phyloP scores from a whole-genome alignment of 2,888 invertebrate genomes.

The Pristionchus entomophagus region DNA sequence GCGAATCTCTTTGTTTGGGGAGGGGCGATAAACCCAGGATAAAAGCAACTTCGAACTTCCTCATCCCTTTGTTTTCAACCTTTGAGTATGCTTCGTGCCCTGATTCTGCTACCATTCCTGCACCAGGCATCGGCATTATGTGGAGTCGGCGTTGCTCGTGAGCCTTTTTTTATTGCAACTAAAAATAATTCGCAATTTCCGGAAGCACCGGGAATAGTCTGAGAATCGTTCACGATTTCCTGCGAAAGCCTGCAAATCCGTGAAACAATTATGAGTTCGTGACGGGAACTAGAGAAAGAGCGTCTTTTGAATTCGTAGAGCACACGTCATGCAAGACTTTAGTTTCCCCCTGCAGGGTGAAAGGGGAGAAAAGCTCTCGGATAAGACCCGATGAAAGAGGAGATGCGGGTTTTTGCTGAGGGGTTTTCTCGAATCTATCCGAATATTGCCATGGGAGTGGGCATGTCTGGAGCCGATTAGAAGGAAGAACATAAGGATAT shows the following conservation, averaged over 20 bases:
- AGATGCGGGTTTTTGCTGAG: background rate
- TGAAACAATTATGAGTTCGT: conserved; percentile 15
- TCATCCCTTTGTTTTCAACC: background rate
- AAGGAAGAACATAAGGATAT: too few relatives aligned
- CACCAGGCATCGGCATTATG: background rate
- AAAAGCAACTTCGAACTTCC: conserved; percentile 16
- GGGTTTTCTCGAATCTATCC: too few relatives aligned
- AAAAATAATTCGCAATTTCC: background rate
- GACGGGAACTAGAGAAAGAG: background rate
- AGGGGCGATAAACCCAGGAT: background rate
- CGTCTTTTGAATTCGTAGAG: background rate
- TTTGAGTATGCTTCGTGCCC: background rate
- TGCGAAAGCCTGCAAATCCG: background rate
- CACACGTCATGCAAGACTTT: conserved; percentile 11
- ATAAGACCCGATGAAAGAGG: background rate
- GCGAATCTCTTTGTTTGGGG: background rate
- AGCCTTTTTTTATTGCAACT: background rate
- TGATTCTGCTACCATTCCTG: background rate
- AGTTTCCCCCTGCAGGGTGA: background rate
- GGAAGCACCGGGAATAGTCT: background rate
- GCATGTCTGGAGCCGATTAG: too few relatives aligned
- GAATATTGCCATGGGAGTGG: too few relatives aligned
- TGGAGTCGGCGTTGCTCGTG: background rate
- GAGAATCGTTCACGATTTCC: background rate
- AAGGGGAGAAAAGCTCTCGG: background rate